Evolutionary conservation across 2,797 vertebrate genomes (phyloP).

Genomic region (Galaxias olidus): DNA sequence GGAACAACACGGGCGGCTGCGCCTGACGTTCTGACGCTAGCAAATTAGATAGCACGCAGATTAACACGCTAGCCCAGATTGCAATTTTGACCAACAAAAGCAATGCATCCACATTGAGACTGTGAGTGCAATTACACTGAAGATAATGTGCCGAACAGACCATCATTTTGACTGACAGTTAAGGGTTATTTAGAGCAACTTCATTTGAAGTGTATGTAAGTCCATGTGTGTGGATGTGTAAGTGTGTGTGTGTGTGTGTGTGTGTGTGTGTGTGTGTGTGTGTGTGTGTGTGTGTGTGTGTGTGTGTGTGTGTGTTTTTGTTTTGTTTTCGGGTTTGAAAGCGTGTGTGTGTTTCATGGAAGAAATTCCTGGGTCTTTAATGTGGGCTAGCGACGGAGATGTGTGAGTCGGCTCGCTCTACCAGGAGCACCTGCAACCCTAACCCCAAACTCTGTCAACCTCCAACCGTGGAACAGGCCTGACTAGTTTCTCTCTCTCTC

Average conservation of each 20-base stretch:
- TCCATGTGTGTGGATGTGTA: not conserved
- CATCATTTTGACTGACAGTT: too few species aligned
- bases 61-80: not conserved
- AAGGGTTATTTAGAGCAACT: too few species aligned
- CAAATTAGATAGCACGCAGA: constrained; percentile 10
- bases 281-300: constrained; percentile 14
- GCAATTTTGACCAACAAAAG: not conserved
- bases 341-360: not conserved
- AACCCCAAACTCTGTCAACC: constrained; percentile 7
- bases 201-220: not conserved
- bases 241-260: not conserved
- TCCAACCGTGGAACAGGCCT: constrained; percentile 34
- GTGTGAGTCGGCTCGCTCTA: constrained; percentile 11
- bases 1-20: not conserved
- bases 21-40: not conserved
- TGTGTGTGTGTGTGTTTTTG: not conserved
- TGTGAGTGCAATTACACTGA: not conserved
- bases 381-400: constrained; percentile 19
- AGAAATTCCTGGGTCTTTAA: constrained; percentile 19
- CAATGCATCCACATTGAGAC: constrained; percentile 1
- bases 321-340: not conserved
- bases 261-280: constrained; percentile 1
- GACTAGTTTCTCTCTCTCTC: constrained; percentile 16
- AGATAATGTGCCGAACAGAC: too few species aligned
- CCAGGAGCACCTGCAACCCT: not conserved